Percentiles rank a stretch among this genome's conserved stretches.
These are phyloP conservation scores for Chlorodrepanis virens DNA, from an alignment of 2,113 vertebrate genomes.

Conservation along the genomic window DNA sequence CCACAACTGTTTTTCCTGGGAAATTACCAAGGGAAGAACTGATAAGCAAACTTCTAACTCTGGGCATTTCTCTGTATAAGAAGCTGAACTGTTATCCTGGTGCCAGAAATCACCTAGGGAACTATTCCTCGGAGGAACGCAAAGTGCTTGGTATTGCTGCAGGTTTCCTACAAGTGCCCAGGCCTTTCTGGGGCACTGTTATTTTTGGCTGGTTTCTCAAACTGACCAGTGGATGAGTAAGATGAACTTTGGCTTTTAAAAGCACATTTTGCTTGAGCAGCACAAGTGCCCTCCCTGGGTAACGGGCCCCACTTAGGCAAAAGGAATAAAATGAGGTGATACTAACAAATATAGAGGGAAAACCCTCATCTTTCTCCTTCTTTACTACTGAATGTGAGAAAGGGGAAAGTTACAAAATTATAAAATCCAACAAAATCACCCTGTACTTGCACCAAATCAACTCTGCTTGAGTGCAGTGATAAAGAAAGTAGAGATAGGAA, in stretches of 20 bases:
- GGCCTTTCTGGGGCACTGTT: background rate
- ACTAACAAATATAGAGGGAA: background rate
- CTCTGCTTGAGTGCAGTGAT: background rate
- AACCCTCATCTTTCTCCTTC: background rate
- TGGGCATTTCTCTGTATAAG: background rate
- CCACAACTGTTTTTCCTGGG: background rate
- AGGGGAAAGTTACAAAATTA: background rate
- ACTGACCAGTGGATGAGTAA: background rate
- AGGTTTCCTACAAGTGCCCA: background rate
- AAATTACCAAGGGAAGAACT: background rate
- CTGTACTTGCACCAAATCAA: background rate
- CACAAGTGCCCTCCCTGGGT: background rate
- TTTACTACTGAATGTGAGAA: background rate
- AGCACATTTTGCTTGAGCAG: background rate
- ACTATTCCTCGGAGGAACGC: background rate
- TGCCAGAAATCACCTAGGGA: background rate
- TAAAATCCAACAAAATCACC: background rate
- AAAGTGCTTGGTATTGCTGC: background rate
- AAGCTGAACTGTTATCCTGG: background rate
- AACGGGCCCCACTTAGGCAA: background rate
- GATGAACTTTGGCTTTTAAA: background rate
- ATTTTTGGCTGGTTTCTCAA: background rate
- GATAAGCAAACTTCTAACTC: background rate
- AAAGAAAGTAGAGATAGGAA: background rate
- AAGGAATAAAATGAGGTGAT: background rate